phyloP scores from a whole-genome alignment of 1,140 invertebrate species.

The Bombus sibiricus region DNA sequence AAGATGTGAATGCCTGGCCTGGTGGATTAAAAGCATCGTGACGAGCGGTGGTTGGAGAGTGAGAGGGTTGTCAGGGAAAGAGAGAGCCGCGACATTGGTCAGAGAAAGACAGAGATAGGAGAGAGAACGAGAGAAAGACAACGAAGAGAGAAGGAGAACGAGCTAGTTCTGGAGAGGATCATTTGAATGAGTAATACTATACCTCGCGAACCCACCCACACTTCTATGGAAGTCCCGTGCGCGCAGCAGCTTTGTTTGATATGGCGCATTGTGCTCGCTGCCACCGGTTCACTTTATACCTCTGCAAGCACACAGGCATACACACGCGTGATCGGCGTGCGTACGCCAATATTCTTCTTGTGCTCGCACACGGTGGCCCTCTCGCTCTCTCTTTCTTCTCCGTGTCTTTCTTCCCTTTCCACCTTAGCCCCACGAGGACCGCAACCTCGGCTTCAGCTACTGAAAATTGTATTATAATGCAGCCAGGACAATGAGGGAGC shows the following conservation, averaged over 20 bases:
- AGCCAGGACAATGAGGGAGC: conserved; percentile 75
- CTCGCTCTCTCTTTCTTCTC: background rate
- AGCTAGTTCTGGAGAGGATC: conserved; percentile 74
- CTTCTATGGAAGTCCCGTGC: conserved; percentile 73
- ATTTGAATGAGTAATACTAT: conserved; percentile 84
- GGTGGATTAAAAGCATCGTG: conserved; percentile 78
- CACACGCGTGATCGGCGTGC: conserved; percentile 21
- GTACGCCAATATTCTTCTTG: background rate
- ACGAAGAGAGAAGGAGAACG: conserved; percentile 27
- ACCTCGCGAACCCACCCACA: conserved; percentile 82
- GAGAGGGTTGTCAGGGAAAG: conserved; percentile 10
- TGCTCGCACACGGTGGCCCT: background rate
- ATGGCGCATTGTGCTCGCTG: conserved; percentile 78
- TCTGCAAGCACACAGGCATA: conserved; percentile 31
- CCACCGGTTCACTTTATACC: conserved; percentile 81
- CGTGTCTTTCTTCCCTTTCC: conserved; percentile 35
- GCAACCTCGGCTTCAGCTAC: conserved; percentile 61
- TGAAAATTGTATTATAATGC: conserved; percentile 82
- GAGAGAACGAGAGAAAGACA: conserved; percentile 23
- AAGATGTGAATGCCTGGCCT: conserved; percentile 78
- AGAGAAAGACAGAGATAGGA: conserved; percentile 20
- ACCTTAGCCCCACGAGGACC: conserved; percentile 29
- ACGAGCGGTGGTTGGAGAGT: conserved; percentile 44
- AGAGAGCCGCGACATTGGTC: background rate
- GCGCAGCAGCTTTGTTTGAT: conserved; percentile 81